Conservation (phyloP, 2,113 vertebrate species). For the Isurus oxyrinchus region DNA sequence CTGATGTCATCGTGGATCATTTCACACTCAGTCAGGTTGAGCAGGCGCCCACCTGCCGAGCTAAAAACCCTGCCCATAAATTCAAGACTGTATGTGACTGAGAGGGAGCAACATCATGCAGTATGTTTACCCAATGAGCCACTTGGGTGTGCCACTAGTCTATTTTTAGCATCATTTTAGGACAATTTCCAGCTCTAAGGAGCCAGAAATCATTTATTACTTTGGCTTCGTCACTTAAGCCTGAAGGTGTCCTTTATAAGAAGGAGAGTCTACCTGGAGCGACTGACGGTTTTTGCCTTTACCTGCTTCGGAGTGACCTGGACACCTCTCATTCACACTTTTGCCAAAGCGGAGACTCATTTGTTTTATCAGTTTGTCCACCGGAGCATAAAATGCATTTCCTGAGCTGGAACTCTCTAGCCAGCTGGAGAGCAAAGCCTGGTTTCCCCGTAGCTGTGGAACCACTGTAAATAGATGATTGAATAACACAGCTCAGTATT, state of each 20-base stretch:
- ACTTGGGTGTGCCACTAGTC: not conserved
- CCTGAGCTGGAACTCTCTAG: conserved; percentile 73
- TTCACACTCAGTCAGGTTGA: too few species aligned
- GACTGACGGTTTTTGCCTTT: conserved; percentile 22
- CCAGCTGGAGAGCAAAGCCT: conserved; percentile 79
- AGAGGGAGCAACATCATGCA: not conserved
- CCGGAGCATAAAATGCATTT: conserved; percentile 78
- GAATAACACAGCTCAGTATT: not conserved
- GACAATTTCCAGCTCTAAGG: not conserved
- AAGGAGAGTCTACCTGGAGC: not conserved
- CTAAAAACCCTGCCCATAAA: not conserved
- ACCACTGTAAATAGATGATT: conserved; percentile 59
- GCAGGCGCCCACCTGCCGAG: too few species aligned
- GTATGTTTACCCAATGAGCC: not conserved
- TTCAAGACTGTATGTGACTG: not conserved
- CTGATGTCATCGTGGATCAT: too few species aligned
- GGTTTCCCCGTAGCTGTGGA: conserved; percentile 72
- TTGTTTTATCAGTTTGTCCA: conserved; percentile 73
- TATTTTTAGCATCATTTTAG: not conserved
- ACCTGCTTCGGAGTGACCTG: conserved; percentile 75
- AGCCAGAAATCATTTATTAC: not conserved
- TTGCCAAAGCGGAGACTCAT: conserved; percentile 65
- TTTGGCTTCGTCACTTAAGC: not conserved
- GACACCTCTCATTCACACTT: conserved; percentile 65
- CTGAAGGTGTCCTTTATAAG: not conserved